Base-by-base conservation (phyloP, 2,797 vertebrate genomes). In the Discoglossus pictus region DNA sequence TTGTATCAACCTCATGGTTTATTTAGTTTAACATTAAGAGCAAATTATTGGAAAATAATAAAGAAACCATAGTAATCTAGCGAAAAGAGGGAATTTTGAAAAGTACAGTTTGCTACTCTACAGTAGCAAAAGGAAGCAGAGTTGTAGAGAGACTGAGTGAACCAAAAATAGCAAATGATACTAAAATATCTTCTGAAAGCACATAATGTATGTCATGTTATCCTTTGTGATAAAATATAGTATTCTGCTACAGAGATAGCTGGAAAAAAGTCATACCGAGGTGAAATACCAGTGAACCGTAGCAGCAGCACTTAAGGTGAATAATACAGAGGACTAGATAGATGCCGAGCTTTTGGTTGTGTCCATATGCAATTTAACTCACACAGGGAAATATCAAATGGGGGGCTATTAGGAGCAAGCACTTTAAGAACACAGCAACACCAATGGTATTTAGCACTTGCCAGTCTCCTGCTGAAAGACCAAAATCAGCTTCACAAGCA, bases 111-210 rank as follows among this genome's bases (percentile, higher is more conserved):
- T 52, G 21, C 48, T 59, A 40, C 65, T n/a, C n/a, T n/a, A n/a
- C n/a, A n/a, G n/a, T n/a, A 25, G 61, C 16, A 62, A 34, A 31
- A 31, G 21, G 24, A 13, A 48, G 66, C 51, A 16, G 10, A 18
- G 67, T 23, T 53, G 53, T 34, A 61, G 58, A 53, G 16, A 43
- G 50, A 60, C 1, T 38, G n/a, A 51, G 2, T 31, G 10, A 48
- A 21, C 60, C 52, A 50, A 70, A 70, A 63, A 63, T 63, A 63
- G 68, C 42, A 63, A 70, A 58, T 24, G 44, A 43, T 39, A 48
- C 51, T 62, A 51, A 70, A 70, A 61, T 70, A 70, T 63, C 15
- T 64, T 51, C 61, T 70, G 52, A 70, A 70, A 56, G 68, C 60
- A 50, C 42, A 54, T 56, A 63, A 55, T 56, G 61, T 64, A 58